A percentile compares a stretch with the other conserved stretches of the same genome.
Evolutionary conservation across 2,888 invertebrate genomes (phyloP).

Genomic region (Heliconius ismenius): DNA sequence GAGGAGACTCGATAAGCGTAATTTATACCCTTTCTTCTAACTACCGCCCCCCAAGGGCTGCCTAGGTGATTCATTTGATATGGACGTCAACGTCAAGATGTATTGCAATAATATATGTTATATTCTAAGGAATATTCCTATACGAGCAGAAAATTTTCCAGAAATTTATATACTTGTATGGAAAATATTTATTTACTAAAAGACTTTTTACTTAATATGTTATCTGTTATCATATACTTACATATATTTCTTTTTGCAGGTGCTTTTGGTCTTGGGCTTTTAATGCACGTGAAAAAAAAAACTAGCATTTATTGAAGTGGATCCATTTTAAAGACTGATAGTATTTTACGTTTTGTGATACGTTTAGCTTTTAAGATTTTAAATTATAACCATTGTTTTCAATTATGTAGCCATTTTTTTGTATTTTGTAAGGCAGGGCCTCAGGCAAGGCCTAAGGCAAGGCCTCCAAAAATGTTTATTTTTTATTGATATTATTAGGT

Average conservation of each 20-base stretch:
- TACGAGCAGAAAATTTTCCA: background rate
- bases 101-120: background rate
- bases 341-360: constrained; percentile 70
- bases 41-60: constrained; percentile 59
- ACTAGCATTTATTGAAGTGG: constrained; percentile 45
- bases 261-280: constrained; percentile 48
- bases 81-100: background rate
- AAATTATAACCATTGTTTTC: constrained; percentile 38
- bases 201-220: background rate
- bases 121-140: constrained; percentile 26
- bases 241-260: constrained; percentile 57
- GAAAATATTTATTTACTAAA: background rate
- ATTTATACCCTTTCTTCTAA: constrained; percentile 58
- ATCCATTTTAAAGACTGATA: constrained; percentile 71
- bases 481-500: constrained; percentile 30
- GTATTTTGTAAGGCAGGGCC: constrained; percentile 41
- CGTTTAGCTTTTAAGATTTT: constrained; percentile 53
- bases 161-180: background rate
- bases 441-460: too few relatives aligned
- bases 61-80: constrained; percentile 44
- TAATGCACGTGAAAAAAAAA: constrained; percentile 53
- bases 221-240: background rate
- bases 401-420: constrained; percentile 34
- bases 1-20: constrained; percentile 58
- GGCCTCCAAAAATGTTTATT: constrained; percentile 24